A percentile compares a stretch with the other conserved stretches of the same genome.
phyloP scores from a whole-genome alignment of 1,140 invertebrate species.

The Neuroterus valhalla region DNA sequence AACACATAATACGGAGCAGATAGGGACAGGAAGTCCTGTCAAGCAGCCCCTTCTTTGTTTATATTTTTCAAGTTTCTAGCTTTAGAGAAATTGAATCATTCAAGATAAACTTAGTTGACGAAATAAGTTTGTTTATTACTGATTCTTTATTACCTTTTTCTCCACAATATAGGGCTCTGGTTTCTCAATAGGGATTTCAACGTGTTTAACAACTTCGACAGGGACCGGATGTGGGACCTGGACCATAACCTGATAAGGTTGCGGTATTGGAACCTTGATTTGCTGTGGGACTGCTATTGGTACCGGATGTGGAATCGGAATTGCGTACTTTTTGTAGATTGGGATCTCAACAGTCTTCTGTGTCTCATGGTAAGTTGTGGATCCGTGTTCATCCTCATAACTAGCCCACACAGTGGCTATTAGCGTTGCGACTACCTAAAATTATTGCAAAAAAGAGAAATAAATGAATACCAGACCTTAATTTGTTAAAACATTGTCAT shows the following conservation, averaged over 20 bases:
- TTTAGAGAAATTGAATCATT: no score
- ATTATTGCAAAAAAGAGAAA: background rate
- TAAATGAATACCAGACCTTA: no score
- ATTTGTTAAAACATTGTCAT: no score
- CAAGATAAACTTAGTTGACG: no score
- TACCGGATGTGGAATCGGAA: conserved; percentile 84
- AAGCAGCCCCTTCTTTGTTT: no score
- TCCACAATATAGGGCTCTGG: conserved; percentile 85
- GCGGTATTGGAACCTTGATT: conserved; percentile 84
- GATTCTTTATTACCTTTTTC: conserved; percentile 72
- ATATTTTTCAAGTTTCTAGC: no score
- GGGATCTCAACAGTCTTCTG: conserved; percentile 82
- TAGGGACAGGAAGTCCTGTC: no score
- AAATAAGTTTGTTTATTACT: no score
- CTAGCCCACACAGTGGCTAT: conserved; percentile 54
- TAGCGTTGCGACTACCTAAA: conserved; percentile 61
- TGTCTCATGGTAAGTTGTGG: conserved; percentile 66
- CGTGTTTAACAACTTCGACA: conserved; percentile 83
- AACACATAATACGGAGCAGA: no score
- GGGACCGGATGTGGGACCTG: conserved; percentile 84
- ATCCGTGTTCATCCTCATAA: conserved; percentile 61
- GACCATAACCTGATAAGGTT: conserved; percentile 81
- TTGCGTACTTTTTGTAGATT: conserved; percentile 84
- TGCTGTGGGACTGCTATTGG: conserved; percentile 84
- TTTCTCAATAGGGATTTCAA: conserved; percentile 80